Base-by-base conservation (phyloP, 2,113 vertebrate species). In the Agapornis roseicollis region DNA sequence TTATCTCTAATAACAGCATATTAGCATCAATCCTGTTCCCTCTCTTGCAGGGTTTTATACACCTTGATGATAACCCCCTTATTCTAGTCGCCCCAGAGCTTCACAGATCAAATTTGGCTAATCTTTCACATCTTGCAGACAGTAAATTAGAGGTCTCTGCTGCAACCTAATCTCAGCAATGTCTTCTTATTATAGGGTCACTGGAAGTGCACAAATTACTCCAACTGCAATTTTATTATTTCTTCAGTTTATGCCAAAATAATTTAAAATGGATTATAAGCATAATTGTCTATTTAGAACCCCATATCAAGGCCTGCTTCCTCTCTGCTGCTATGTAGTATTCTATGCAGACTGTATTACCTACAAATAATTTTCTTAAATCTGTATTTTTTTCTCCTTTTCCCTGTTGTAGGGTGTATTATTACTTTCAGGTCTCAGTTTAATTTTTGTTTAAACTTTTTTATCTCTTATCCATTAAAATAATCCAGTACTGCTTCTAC, bases 171-270 rank as follows among this genome's bases (percentile, higher is more conserved):
- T 89, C 70, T 79, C 80, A 94, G 31, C 52, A 77, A 83, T 8
- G 23, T 90, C 68, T 94, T 74, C 42, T 86, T 83, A 49, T 82
- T 90, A 73, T 77, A 92, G 95, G 68, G 85, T 94, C 88, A 93
- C 16, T 55, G 56, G 61, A 94, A 95, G 42, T 28, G 50, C 80
- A 85, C 5, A 65, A 73, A 89, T 83, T 63, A 77, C 16, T 88
- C 37, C 80, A 82, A 95, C 86, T 42, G 7, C 23, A 52, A 77
- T 86, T 65, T 93, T 88, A 94, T 93, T 94, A 85, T 94, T 84
- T 81, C 55, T 53, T 85, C 74, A 79, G 31, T 73, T 80, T 80
- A 25, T 89, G 7, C 27, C 76, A 39, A 70, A 83, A 80, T 89
- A 82, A 73, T 58, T 55, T 80, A 29, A 78, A 90, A 52, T 65